Evolutionary conservation across 2,888 invertebrate genomes (phyloP).

Genomic region (Ypsolopha sequella): DNA sequence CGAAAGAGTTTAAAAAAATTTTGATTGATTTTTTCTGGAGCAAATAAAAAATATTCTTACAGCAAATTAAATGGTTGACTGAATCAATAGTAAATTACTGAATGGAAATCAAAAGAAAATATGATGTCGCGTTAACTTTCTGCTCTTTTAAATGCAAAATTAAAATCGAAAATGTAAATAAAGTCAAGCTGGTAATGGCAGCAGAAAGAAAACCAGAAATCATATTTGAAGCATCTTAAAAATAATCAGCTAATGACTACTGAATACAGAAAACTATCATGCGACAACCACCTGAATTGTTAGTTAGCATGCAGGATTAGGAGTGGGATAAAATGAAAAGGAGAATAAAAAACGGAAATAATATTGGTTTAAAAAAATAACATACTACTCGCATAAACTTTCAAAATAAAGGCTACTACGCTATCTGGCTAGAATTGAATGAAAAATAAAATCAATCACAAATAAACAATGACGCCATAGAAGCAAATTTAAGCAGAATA

Average conservation of each 20-base stretch:
- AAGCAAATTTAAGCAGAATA: constrained; percentile 71
- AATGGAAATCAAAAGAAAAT: constrained; percentile 11
- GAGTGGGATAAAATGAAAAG: constrained; percentile 44
- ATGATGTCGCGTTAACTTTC: constrained; percentile 23
- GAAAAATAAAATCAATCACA: constrained; percentile 42
- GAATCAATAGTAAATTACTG: constrained; percentile 1
- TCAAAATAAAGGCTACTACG: constrained; percentile 58
- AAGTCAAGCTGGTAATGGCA: constrained; percentile 6
- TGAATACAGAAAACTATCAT: constrained; percentile 52
- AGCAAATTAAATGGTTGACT: constrained; percentile 8
- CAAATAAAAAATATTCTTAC: constrained; percentile 3
- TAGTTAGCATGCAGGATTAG: constrained; percentile 51
- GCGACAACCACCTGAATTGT: constrained; percentile 51
- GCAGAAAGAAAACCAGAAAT: constrained; percentile 45
- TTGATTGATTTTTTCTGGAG: constrained; percentile 6
- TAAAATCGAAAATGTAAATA: neutral
- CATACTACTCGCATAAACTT: constrained; percentile 57
- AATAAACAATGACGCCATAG: constrained; percentile 61
- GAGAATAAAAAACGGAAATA: constrained; percentile 47
- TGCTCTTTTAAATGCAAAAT: constrained; percentile 4
- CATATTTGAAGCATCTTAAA: constrained; percentile 50
- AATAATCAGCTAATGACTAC: constrained; percentile 32
- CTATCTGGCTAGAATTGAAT: constrained; percentile 31
- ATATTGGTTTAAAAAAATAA: constrained; percentile 65
- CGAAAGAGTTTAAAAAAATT: neutral